Evolutionary conservation across 2,888 invertebrate species (phyloP), one percentile per base, ranked within the genome.

Genomic region (Tyria jacobaeae): DNA sequence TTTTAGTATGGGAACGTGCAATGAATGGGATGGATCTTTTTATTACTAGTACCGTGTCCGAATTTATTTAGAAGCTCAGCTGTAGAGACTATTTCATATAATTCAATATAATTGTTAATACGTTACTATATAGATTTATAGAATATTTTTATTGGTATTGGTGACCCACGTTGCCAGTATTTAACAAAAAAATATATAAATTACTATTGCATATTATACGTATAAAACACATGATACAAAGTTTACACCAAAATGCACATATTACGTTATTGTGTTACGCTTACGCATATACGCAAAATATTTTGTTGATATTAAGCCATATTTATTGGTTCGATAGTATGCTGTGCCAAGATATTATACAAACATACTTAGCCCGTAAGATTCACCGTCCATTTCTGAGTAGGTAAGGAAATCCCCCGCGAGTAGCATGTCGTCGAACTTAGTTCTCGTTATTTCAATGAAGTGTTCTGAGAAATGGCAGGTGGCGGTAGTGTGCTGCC

Each of bases 361-460:
- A 25, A 14, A 35, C 56, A 59, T 80, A 94, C 94, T 91, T 51
- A 94, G 83, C 39, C 94, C 94, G 66, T 92, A 94, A 10, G 91
- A 92, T 60, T 94, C 91, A 6, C 92, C 92, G 57, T 89, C 80
- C 68, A 80, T 77, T 81, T 94, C 94, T 7, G 82, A 78, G 68
- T 92, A 94, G 2, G 92, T 90, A 7, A 94, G 85, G 21, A 94
- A 88, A 24, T 92, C 88, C 2, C 93, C 93, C 37, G 83, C 82
- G 0, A 93, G 72, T 10, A 94, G 70, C 91, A 91, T 90, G 21
- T 91, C 89, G 66, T 94, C 93, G 49, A 93, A 93, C 63, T 88
- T 83, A 15, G 68, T 66, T 10, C 88, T 76, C 6, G 89, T 73
- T 39, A 89, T 76, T 66, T 81, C 77, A 59, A 62, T 86, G 81